Evolutionary conservation across 2,888 invertebrate species (phyloP), one percentile per base, ranked within the genome.

Genomic region (Plagiodera versicolora): DNA sequence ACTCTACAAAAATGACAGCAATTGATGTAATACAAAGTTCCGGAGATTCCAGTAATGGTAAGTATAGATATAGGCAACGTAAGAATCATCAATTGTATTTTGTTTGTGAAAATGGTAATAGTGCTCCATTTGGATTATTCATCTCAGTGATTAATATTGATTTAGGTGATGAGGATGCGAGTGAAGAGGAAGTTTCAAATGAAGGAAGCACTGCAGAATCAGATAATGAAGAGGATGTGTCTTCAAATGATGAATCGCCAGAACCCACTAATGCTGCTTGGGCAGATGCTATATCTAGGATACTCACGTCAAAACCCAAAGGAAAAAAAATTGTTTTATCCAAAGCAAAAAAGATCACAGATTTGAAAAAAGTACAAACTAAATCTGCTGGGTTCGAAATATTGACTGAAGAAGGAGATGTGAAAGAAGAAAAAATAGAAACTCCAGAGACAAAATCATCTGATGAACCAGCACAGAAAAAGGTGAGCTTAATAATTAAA

Each of bases 211-310:
- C 8, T 39, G 39, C 2, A 14, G 39, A 39, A 39, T 14, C 39
- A 14, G 39, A 39, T 39, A 14, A 39, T 39, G n/a, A n/a, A 3
- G 39, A 39, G n/a, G 14, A 39, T n/a, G 39, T 14, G 11, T 14
- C 39, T 6, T 61, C 61, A 53, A 51, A 65, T 53, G 66, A 68
- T 16, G 68, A 68, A 18, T 66, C 69, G 48, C 63, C 63, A 61
- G 66, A 54, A 9, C 52, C 64, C 60, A 83, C 82, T 0, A 91
- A 91, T 77, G 81, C 85, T 64, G 90, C 89, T 1, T 94, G 93
- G 93, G 93, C 91, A 1, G 89, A 93, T 80, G 92, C 90, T 0
- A 87, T 94, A 75, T 83, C 88, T 6, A 92, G 92, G 79, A 90
- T 94, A 67, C 82, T 94, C 19, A 86, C 85, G 61, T 85, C 89